phyloP scores from a whole-genome alignment of 1,140 invertebrate genomes.

The Geopemphigus sp. region DNA sequence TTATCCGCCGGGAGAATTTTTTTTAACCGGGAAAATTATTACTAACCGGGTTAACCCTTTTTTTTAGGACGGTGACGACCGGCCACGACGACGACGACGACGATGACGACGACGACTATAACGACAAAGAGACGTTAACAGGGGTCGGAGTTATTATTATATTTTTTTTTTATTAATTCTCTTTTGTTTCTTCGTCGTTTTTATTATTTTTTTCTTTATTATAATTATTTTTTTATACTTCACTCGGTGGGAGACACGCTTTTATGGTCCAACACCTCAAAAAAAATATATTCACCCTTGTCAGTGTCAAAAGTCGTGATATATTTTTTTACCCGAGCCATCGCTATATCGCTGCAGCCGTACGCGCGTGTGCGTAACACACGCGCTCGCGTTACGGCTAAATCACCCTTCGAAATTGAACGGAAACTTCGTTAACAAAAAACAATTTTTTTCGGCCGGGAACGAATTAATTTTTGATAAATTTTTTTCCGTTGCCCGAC shows the following conservation, averaged over 20 bases:
- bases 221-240: slow-evolving; percentile 11
- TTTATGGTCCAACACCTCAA: slow-evolving; percentile 36
- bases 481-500: neutral
- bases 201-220: slow-evolving; percentile 25
- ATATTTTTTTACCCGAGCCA: slow-evolving; percentile 21
- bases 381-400: neutral
- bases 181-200: slow-evolving; percentile 34
- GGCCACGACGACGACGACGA: neutral
- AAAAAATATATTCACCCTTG: slow-evolving; percentile 37
- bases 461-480: slow-evolving; percentile 40
- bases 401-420: slow-evolving; percentile 3
- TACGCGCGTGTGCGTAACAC: neutral
- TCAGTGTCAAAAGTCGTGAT: slow-evolving; percentile 49
- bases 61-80: neutral
- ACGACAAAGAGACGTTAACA: slow-evolving; percentile 40
- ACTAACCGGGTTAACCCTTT: neutral
- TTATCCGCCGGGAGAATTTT: slow-evolving; percentile 36
- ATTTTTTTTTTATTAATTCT: slow-evolving; percentile 35
- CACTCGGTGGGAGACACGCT: slow-evolving; percentile 42
- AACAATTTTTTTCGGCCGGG: neutral
- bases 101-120: neutral
- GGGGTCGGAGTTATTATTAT: neutral
- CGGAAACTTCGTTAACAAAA: slow-evolving; percentile 22
- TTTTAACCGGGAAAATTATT: slow-evolving; percentile 21
- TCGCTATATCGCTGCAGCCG: too few relatives aligned